Evolutionary conservation across 1,140 invertebrate species (phyloP).

Genomic region (Calosoma granatense): DNA sequence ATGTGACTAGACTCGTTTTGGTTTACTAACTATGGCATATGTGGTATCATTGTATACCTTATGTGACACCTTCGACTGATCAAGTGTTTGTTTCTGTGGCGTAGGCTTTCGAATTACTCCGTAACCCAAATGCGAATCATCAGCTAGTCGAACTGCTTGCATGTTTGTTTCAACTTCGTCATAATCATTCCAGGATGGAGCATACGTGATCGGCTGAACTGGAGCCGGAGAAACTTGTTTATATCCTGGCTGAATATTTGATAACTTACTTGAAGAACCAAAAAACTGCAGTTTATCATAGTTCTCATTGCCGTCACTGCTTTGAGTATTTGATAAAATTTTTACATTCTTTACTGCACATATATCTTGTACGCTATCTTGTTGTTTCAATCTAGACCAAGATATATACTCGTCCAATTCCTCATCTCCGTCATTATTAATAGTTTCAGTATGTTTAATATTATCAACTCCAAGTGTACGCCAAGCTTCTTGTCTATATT

Average conservation of each 20-base stretch:
- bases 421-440: constrained; percentile 29
- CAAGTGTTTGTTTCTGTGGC: constrained; percentile 26
- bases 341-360: constrained; percentile 27
- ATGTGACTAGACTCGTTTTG: constrained; percentile 56
- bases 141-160: constrained; percentile 53
- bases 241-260: constrained; percentile 53
- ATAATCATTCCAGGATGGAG: constrained; percentile 49
- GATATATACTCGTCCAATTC: constrained; percentile 23
- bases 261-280: constrained; percentile 57
- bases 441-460: constrained; percentile 50
- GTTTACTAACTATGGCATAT: constrained; percentile 70
- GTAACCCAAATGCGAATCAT: constrained; percentile 68
- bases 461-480: constrained; percentile 62
- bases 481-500: constrained; percentile 63
- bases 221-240: constrained; percentile 48
- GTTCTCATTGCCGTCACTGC: constrained; percentile 37
- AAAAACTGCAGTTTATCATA: constrained; percentile 75
- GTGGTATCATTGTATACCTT: constrained; percentile 62
- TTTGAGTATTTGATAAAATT: constrained; percentile 22
- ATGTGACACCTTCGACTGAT: constrained; percentile 43
- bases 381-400: constrained; percentile 23
- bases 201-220: constrained; percentile 28
- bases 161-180: constrained; percentile 54
- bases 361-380: constrained; percentile 17
- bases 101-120: constrained; percentile 59